Evolutionary conservation across 1,140 invertebrate genomes (phyloP), one percentile per base, ranked within the genome.

Genomic region (Drosophila athabasca): DNA sequence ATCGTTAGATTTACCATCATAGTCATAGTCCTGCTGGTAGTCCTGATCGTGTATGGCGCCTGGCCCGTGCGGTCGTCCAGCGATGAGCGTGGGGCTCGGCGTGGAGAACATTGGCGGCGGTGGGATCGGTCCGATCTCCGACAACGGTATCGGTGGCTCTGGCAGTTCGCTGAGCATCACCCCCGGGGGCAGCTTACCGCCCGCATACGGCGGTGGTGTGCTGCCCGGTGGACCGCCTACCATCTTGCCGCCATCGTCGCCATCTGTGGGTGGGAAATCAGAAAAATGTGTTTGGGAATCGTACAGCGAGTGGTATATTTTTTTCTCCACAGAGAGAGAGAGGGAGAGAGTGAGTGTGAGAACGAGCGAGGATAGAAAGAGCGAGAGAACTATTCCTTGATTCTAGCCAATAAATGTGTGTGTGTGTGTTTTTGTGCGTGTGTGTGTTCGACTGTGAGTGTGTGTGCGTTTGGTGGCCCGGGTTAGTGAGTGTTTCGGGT

Each of bases 51-150:
- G 91, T 26, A 91, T 80, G 48, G 90, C 91, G 72, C 90, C 90
- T 62, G 91, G 91, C 61, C 92, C 93, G 66, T 93, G 93, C 60
- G 92, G 92, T 61, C 93, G 93, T 76, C 93, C 92, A 46, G 92
- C 92, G 52, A 94, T 88, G 78, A 95, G 91, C 68, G 95, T 95
- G 48, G 96, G 96, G 92, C 95, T 96, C 29, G 96, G 96, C 60
- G 96, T 97, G 91, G 96, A 97, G 93, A 98, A 98, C 97, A 98
- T 98, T 59, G 97, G 97, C 58, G 97, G 97, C 71, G 97, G 97
- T 84, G 97, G 97, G 91, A 98, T 98, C 46, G 97, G 97, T 39
- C 97, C 97, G 91, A 98, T 98, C 90, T 98, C 97, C 59, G 96
- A 97, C 13, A 98, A 92, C 9, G 96, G 96, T 82, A 98, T 97